phyloP scores from a whole-genome alignment of 2,797 vertebrate species.

The Channa striata region DNA sequence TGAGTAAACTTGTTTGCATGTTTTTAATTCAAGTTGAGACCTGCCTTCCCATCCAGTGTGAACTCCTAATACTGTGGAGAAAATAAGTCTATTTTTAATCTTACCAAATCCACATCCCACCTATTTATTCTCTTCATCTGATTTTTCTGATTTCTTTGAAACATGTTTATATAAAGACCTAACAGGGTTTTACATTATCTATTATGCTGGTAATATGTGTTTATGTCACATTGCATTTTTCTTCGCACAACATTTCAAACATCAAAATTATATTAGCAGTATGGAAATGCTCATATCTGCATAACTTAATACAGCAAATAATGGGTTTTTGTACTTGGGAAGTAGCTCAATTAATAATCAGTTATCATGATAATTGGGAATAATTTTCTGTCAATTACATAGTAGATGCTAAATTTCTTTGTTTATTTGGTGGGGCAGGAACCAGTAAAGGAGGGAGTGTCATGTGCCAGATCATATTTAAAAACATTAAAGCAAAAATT shows the following conservation, averaged over 20 bases:
- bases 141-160: neutral
- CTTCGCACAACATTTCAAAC: too few species aligned
- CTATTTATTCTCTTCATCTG: neutral
- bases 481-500: neutral
- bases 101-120: neutral
- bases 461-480: conserved; percentile 2
- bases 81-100: neutral
- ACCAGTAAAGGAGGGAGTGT: neutral
- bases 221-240: too few species aligned
- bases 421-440: too few species aligned
- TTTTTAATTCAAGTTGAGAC: neutral
- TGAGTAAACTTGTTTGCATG: conserved; percentile 22
- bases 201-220: neutral
- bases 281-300: too few species aligned
- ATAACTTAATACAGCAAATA: neutral
- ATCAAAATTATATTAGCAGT: too few species aligned
- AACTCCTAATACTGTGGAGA: neutral
- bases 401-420: too few species aligned
- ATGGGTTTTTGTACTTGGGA: neutral
- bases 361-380: neutral
- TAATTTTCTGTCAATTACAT: neutral
- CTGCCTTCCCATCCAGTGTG: neutral
- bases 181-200: too few species aligned
- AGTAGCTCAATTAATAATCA: too few species aligned
- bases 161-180: too few species aligned